Evolutionary conservation across 2,888 invertebrate genomes (phyloP).

Genomic region (Portevinia maculata): DNA sequence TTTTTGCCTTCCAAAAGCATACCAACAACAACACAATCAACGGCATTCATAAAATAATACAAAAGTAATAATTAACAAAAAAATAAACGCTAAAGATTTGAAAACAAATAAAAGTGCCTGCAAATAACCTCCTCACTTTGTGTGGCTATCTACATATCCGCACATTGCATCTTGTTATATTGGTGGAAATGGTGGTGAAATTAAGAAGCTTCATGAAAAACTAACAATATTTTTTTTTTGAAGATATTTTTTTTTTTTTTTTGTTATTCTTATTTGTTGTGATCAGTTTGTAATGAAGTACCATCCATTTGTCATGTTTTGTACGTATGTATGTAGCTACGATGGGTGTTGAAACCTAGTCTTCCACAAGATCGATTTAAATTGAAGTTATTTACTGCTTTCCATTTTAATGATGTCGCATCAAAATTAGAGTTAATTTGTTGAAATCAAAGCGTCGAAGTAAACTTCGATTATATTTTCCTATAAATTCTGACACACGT

Average conservation of each 20-base stretch:
- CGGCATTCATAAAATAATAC: constrained; percentile 30
- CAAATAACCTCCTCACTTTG: constrained; percentile 39
- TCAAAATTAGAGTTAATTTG: too few relatives aligned
- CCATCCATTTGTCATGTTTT: constrained; percentile 3
- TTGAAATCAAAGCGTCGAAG: too few relatives aligned
- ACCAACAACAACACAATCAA: constrained; percentile 23
- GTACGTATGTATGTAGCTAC: not conserved
- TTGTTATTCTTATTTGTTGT: constrained; percentile 16
- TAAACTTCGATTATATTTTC: too few relatives aligned
- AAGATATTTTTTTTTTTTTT: constrained; percentile 4
- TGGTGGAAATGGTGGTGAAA: constrained; percentile 27
- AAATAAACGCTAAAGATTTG: constrained; percentile 9
- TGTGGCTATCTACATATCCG: constrained; percentile 31
- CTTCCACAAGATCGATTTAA: not conserved
- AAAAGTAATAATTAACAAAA: constrained; percentile 7
- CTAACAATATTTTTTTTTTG: not conserved
- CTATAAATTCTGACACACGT: too few relatives aligned
- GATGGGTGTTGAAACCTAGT: not conserved
- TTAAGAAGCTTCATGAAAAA: constrained; percentile 23
- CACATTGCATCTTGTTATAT: constrained; percentile 17
- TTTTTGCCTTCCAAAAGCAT: constrained; percentile 22
- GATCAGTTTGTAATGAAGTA: too few relatives aligned
- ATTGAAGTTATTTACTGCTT: too few relatives aligned
- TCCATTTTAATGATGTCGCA: too few relatives aligned
- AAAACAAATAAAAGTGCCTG: constrained; percentile 65